Conservation (phyloP, 35 echinoderm and acorn worm species). For the Stichopus chloronotus region DNA sequence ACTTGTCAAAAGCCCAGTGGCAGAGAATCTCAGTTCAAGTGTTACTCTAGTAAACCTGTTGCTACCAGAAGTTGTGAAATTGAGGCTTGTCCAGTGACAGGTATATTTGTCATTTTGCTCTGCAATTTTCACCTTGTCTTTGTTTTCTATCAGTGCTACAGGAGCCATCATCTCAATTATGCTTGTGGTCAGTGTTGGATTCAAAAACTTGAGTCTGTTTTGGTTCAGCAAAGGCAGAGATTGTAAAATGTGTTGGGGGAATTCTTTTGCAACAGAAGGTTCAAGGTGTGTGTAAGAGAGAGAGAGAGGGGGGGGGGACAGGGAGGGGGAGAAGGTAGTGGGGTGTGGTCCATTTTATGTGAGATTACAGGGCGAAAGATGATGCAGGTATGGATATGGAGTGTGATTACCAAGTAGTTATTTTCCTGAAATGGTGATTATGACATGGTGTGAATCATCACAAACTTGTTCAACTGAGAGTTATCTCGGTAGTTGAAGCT, state of each 20-base stretch:
- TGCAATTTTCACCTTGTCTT: background rate
- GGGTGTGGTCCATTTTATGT: too few relatives aligned
- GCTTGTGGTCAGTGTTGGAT: too few relatives aligned
- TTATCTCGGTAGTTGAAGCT: too few relatives aligned
- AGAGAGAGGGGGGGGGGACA: background rate
- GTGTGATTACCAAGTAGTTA: too few relatives aligned
- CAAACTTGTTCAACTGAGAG: too few relatives aligned
- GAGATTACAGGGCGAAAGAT: too few relatives aligned
- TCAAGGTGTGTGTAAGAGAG: background rate
- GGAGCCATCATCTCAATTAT: background rate
- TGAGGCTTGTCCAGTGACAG: background rate
- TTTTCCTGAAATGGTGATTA: too few relatives aligned
- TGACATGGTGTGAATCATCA: too few relatives aligned
- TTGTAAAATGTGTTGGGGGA: too few relatives aligned
- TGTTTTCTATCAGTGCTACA: background rate
- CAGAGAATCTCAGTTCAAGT: background rate
- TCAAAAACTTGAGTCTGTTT: too few relatives aligned
- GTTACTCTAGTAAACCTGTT: constrained; percentile 15
- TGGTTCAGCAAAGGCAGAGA: too few relatives aligned
- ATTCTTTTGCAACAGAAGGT: background rate
- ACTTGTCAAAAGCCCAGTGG: background rate
- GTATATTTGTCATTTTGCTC: background rate
- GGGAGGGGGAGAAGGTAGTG: background rate
- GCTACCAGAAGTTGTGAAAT: background rate
- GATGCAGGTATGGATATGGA: too few relatives aligned